Evolutionary conservation across 2,888 invertebrate species (phyloP).

Genomic region (Endomychus coccineus): DNA sequence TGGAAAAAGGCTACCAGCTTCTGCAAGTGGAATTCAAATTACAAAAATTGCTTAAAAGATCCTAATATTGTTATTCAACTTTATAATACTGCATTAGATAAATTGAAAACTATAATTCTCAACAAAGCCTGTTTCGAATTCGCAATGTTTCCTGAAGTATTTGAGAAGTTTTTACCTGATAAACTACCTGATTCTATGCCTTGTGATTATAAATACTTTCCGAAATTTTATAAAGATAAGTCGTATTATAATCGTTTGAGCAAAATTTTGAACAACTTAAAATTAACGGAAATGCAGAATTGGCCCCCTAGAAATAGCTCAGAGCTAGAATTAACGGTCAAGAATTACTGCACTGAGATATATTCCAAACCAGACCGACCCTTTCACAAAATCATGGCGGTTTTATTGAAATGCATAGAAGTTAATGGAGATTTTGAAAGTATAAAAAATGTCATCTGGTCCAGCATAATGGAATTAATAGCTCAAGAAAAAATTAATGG

Average conservation of each 20-base stretch:
- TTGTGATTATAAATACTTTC: conserved; percentile 60
- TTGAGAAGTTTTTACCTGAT: conserved; percentile 49
- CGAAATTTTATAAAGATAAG: conserved; percentile 51
- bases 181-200: conserved; percentile 50
- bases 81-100: conserved; percentile 61
- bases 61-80: conserved; percentile 54
- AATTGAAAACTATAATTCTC: conserved; percentile 52
- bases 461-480: conserved; percentile 50
- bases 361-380: conserved; percentile 48
- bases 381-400: conserved; percentile 46
- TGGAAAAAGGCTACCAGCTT: conserved; percentile 50
- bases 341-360: conserved; percentile 47
- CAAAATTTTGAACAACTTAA: conserved; percentile 49
- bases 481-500: conserved; percentile 49
- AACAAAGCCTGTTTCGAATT: conserved; percentile 54
- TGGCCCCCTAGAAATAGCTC: conserved; percentile 45
- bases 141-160: conserved; percentile 58
- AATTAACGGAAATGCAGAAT: conserved; percentile 47
- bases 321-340: conserved; percentile 46
- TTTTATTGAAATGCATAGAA: conserved; percentile 39
- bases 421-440: conserved; percentile 42
- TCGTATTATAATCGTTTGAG: conserved; percentile 48
- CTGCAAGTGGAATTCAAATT: conserved; percentile 41
- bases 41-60: conserved; percentile 46
- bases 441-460: conserved; percentile 47